Conservation (phyloP, 2,113 vertebrate species). For the Hystrix brachyura region DNA sequence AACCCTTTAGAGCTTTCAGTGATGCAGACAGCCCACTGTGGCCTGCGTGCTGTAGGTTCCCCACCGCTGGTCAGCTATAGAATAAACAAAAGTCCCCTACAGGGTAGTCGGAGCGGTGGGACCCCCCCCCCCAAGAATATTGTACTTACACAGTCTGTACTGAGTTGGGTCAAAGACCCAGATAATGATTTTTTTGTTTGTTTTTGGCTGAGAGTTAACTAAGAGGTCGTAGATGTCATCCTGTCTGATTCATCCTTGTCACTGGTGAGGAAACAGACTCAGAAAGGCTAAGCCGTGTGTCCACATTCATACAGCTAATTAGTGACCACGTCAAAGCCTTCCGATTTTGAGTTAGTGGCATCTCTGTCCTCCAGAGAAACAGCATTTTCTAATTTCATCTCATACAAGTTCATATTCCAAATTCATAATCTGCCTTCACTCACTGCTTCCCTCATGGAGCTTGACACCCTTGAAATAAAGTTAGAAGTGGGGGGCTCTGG, state of each 20-base stretch:
- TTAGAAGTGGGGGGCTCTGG: not conserved
- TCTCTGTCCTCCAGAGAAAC: not conserved
- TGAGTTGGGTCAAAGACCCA: not conserved
- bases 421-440: not conserved
- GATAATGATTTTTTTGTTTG: not conserved
- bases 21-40: not conserved
- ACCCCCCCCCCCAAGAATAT: fast-evolving
- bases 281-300: not conserved
- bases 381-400: not conserved
- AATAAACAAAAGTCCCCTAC: not conserved
- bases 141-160: not conserved
- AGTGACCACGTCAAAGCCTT: not conserved
- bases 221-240: not conserved
- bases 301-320: not conserved
- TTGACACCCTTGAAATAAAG: not conserved
- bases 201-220: not conserved
- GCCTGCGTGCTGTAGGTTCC: not conserved
- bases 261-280: not conserved
- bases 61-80: not conserved
- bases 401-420: not conserved
- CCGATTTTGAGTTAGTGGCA: not conserved
- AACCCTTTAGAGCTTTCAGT: not conserved
- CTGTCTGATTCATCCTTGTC: not conserved
- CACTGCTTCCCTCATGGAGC: not conserved
- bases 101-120: not conserved